Base-by-base conservation (phyloP, 2,888 invertebrate species). In the Dugesia japonica region DNA sequence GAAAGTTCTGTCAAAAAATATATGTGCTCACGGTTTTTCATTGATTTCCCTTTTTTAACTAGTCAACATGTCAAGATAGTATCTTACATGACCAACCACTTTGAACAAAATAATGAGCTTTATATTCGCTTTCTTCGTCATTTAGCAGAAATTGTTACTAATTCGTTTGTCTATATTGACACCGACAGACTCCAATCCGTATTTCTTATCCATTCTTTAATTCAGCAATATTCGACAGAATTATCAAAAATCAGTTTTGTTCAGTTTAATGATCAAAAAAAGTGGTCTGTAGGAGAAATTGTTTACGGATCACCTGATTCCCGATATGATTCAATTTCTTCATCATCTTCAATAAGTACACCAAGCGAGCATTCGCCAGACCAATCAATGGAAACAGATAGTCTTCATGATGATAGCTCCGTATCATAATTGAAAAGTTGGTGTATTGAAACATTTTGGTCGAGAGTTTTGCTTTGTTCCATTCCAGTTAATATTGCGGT, bases 401-500 rank as follows among this genome's bases (percentile, higher is more conserved):
- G 56, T 56, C n/a, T 56, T 56, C n/a, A 56, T 56, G 56, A 56
- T 23, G 56, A 56, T 23, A 13, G 9, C 17, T 56, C 56, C 4
- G n/a, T 56, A 20, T 56, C 56, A 56, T 56, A 23, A 56, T n/a
- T 4, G 1, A 56, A n/a, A 56, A 56, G 17, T 56, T 56, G 23
- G n/a, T n/a, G 17, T 9, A 56, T 56, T 23, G 4, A 56, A 56
- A 56, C 56, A 56, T 56, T 56, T 56, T 56, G 56, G 56, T 4
- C 56, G 4, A 56, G 23, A 56, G 56, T 56, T 56, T 56, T 56
- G 56, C 56, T 56, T 56, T 56, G 56, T 56, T 56, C 56, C 56
- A 56, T 56, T n/a, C 56, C 56, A 56, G 56, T 56, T 56, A 56
- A 56, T 56, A 56, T 56, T 56, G 56, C 17, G 56, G 56, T 56